phyloP scores from a whole-genome alignment of 2,888 invertebrate species.

The Argyresthia goedartella region DNA sequence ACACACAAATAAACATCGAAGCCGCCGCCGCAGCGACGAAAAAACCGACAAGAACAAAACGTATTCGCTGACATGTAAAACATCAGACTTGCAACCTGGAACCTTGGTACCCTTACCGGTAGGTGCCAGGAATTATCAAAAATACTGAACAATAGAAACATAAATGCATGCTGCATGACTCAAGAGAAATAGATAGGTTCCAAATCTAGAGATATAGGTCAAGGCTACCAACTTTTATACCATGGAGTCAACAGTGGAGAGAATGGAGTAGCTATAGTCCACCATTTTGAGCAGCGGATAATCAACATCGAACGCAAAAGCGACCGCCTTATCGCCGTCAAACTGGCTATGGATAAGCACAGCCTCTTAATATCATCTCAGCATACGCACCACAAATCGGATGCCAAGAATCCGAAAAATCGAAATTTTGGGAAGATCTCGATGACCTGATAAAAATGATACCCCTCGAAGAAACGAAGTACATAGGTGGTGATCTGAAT shows the following conservation, averaged over 20 bases:
- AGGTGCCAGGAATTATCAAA: conserved; percentile 6
- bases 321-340: conserved; percentile 11
- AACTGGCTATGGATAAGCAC: conserved; percentile 11
- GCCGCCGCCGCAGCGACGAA: too few relatives aligned
- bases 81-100: neutral
- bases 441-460: neutral
- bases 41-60: too few relatives aligned
- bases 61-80: too few relatives aligned
- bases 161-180: conserved; percentile 4
- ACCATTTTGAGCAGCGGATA: conserved; percentile 6
- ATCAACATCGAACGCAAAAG: conserved; percentile 9
- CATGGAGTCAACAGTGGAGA: neutral
- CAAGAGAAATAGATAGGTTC: conserved; percentile 4
- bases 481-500: conserved; percentile 6
- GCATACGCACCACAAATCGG: conserved; percentile 6
- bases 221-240: conserved; percentile 2
- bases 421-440: conserved; percentile 2
- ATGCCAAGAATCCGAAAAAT: neutral
- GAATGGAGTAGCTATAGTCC: neutral
- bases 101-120: conserved; percentile 5
- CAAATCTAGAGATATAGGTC: conserved; percentile 8
- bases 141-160: conserved; percentile 6
- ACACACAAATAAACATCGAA: too few relatives aligned
- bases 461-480: neutral
- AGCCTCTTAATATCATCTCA: conserved; percentile 1